Evolutionary conservation across 2,888 invertebrate species (phyloP).

Genomic region (Ametastegia equiseti): DNA sequence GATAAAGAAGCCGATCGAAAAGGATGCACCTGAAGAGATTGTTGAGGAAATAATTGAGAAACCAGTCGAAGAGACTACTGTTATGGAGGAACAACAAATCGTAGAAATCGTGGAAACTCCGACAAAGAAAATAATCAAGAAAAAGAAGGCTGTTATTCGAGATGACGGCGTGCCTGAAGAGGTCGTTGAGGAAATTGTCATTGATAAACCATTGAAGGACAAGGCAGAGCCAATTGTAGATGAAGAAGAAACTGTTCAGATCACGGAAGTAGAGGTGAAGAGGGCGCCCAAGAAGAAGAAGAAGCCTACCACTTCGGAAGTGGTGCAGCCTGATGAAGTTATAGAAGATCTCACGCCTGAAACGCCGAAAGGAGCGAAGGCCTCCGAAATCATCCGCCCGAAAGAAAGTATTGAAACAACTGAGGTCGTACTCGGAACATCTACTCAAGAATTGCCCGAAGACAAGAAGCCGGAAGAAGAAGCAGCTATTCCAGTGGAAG

Average conservation of each 20-base stretch:
- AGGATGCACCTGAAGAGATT: conserved; percentile 29
- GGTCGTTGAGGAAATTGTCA: conserved; percentile 48
- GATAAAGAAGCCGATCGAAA: conserved; percentile 45
- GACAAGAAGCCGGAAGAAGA: conserved; percentile 53
- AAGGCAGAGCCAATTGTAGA: conserved; percentile 57
- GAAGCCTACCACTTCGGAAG: conserved; percentile 55
- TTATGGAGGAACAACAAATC: conserved; percentile 48
- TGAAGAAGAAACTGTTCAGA: conserved; percentile 49
- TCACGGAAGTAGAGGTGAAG: conserved; percentile 58
- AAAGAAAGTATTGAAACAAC: conserved; percentile 61
- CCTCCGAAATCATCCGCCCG: conserved; percentile 56
- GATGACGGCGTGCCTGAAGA: conserved; percentile 54
- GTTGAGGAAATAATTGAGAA: conserved; percentile 41
- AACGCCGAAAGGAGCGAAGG: conserved; percentile 58
- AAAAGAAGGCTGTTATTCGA: conserved; percentile 44
- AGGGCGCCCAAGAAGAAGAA: conserved; percentile 59
- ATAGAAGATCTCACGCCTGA: conserved; percentile 58
- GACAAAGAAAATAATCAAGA: conserved; percentile 48
- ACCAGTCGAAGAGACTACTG: conserved; percentile 34
- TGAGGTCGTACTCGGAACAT: conserved; percentile 59
- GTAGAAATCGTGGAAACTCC: conserved; percentile 50
- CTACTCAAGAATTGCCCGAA: conserved; percentile 57
- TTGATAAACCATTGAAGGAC: conserved; percentile 54
- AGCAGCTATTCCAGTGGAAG: conserved; percentile 56
- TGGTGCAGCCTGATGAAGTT: conserved; percentile 64